These are phyloP conservation scores for Oreochromis tanganicae DNA, from an alignment of 2,113 vertebrate genomes.

Conservation along the genomic window DNA sequence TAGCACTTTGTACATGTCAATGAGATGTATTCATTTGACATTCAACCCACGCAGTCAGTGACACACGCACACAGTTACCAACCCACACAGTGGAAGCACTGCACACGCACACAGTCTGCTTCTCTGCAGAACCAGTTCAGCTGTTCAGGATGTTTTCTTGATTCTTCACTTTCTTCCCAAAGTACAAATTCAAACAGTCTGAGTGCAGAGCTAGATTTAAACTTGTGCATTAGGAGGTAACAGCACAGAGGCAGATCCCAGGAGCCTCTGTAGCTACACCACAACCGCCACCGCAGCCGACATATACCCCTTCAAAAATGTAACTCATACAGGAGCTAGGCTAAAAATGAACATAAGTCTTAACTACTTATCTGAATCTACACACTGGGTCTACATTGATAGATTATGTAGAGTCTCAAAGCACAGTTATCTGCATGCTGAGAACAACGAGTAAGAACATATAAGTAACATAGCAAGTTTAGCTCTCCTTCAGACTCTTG, in stretches of 20 bases:
- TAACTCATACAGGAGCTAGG: background rate
- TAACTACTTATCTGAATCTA: background rate
- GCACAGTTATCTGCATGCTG: background rate
- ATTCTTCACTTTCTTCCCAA: slow-evolving; percentile 12
- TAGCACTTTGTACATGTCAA: slow-evolving; percentile 50
- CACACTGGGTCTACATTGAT: background rate
- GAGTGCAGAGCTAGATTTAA: background rate
- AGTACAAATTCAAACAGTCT: background rate
- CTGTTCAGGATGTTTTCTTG: background rate
- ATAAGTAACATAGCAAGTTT: background rate
- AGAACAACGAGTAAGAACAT: background rate
- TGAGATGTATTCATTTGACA: slow-evolving; percentile 50
- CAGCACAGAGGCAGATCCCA: background rate
- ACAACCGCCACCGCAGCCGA: background rate
- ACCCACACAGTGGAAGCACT: background rate
- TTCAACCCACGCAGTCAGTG: slow-evolving; percentile 44
- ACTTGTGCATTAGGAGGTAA: background rate
- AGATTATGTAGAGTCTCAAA: background rate
- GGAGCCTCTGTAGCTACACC: background rate
- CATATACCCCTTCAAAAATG: background rate
- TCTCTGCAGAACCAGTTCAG: background rate
- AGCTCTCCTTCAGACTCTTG: background rate
- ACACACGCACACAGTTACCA: slow-evolving; percentile 25
- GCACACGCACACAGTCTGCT: background rate
- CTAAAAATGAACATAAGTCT: background rate